These are phyloP conservation scores for Oncorhynchus masou DNA, from an alignment of 2,113 vertebrate species.

Conservation along the genomic window DNA sequence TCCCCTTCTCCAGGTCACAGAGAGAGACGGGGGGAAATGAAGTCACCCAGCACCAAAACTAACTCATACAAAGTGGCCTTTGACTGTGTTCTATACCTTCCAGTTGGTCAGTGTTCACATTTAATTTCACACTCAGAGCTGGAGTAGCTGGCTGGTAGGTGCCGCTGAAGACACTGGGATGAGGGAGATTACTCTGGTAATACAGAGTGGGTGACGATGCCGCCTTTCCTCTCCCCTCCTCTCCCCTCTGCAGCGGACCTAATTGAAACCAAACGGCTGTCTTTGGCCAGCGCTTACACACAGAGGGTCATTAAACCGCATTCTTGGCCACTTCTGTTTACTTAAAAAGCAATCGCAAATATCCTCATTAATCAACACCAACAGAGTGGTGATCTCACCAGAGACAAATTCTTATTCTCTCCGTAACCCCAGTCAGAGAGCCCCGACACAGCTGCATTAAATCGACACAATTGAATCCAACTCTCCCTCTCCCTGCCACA, in stretches of 20 bases:
- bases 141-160: constrained; percentile 55
- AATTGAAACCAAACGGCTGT: constrained; percentile 82
- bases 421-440: constrained; percentile 75
- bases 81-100: constrained; percentile 44
- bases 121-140: constrained; percentile 56
- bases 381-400: constrained; percentile 75
- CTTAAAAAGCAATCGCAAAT: constrained; percentile 69
- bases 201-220: constrained; percentile 32
- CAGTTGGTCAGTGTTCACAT: constrained; percentile 65
- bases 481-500: constrained; percentile 37
- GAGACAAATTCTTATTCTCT: constrained; percentile 70
- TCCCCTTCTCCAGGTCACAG: constrained; percentile 3
- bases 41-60: constrained; percentile 3
- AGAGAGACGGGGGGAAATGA: no score
- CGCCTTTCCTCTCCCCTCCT: constrained; percentile 18
- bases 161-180: constrained; percentile 29
- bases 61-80: constrained; percentile 19
- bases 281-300: constrained; percentile 71
- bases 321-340: constrained; percentile 72
- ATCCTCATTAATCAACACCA: constrained; percentile 78
- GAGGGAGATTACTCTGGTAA: constrained; percentile 65
- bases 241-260: constrained; percentile 57
- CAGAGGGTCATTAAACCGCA: constrained; percentile 59
- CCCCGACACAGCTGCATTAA: constrained; percentile 80
- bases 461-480: constrained; percentile 63